Percentiles rank a stretch among this genome's conserved stretches.
Evolutionary conservation across 1,140 invertebrate genomes (phyloP).

Genomic region (Drosophila tani): DNA sequence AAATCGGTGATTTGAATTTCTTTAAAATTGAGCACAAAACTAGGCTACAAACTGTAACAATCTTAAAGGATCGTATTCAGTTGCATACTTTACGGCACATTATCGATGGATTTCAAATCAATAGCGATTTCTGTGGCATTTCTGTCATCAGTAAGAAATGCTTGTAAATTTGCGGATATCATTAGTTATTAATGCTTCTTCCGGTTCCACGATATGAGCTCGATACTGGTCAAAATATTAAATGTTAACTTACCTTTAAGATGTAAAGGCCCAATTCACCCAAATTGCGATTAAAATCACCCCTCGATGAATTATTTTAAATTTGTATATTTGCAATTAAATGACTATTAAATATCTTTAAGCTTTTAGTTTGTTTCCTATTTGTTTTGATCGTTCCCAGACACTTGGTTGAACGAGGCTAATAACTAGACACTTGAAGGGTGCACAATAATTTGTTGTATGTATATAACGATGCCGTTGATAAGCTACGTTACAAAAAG

Average conservation of each 20-base stretch:
- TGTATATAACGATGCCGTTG: conserved; percentile 48
- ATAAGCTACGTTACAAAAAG: conserved; percentile 51
- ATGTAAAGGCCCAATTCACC: neutral
- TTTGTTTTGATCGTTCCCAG: conserved; percentile 63
- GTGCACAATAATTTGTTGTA: conserved; percentile 51
- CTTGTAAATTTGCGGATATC: no score
- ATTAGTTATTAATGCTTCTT: neutral
- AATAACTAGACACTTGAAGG: conserved; percentile 69
- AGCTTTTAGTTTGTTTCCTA: conserved; percentile 61
- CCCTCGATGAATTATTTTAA: conserved; percentile 35
- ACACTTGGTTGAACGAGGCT: conserved; percentile 68
- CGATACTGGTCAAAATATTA: neutral
- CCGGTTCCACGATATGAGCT: neutral
- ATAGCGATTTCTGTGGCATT: no score
- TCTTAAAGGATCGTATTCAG: no score
- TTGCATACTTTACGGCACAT: no score
- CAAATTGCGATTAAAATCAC: neutral
- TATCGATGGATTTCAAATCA: no score
- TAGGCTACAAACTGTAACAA: no score
- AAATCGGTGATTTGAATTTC: no score
- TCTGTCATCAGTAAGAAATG: no score
- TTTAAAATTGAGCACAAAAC: no score
- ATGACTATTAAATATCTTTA: conserved; percentile 66
- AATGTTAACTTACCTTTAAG: neutral
- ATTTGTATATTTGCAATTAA: conserved; percentile 60